Conservation (phyloP, 1,140 invertebrate genomes). For the Brachionus rubens region DNA sequence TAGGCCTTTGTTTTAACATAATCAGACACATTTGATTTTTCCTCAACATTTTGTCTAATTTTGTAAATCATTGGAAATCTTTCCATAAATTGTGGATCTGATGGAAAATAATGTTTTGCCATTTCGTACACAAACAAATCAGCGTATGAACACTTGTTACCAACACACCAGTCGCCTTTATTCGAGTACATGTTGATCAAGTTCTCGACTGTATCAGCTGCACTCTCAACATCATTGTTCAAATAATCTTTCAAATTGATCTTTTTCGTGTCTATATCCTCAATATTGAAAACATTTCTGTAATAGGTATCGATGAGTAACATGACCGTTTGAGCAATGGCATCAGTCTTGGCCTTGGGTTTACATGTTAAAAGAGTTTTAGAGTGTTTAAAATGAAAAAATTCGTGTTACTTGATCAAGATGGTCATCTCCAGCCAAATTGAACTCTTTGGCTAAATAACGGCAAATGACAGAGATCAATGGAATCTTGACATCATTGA, state of each 20-base stretch:
- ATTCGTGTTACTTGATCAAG: neutral
- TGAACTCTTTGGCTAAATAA: slow-evolving; percentile 43
- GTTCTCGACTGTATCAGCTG: slow-evolving; percentile 36
- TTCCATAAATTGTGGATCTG: slow-evolving; percentile 18
- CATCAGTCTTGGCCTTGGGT: slow-evolving; percentile 34
- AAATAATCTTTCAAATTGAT: slow-evolving; percentile 34
- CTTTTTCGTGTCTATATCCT: slow-evolving; percentile 29
- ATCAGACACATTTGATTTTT: slow-evolving; percentile 7
- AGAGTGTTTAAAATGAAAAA: neutral
- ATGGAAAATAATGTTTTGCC: slow-evolving; percentile 37
- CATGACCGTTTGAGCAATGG: slow-evolving; percentile 38
- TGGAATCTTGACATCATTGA: slow-evolving; percentile 35
- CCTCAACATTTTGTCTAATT: neutral
- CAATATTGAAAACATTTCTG: slow-evolving; percentile 30
- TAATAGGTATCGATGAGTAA: slow-evolving; percentile 30
- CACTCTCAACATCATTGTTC: slow-evolving; percentile 31
- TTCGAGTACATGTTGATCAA: slow-evolving; percentile 33
- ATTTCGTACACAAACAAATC: slow-evolving; percentile 46
- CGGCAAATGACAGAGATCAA: slow-evolving; percentile 36
- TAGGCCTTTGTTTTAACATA: slow-evolving; percentile 26
- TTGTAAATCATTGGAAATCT: slow-evolving; percentile 41
- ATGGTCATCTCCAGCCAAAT: slow-evolving; percentile 23
- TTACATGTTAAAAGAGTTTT: neutral
- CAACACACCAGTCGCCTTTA: slow-evolving; percentile 31
- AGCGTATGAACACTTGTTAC: slow-evolving; percentile 5